Conservation (phyloP, 2,888 invertebrate genomes). For the Melolontha melolontha region DNA sequence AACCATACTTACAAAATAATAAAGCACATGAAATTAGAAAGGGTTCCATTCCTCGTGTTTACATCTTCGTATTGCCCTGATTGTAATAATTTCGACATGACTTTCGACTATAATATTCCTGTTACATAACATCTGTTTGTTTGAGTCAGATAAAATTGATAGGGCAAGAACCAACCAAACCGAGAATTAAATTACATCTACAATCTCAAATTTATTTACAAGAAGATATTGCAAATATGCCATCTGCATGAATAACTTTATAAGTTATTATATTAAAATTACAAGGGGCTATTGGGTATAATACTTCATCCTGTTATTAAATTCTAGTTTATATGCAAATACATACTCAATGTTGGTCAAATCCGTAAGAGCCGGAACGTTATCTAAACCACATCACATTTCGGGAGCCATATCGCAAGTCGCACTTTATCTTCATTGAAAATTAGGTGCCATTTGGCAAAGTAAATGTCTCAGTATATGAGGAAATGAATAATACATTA, state of each 20-base stretch:
- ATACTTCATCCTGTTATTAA: conserved; percentile 21
- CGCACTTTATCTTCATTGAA: conserved; percentile 27
- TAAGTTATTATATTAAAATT: conserved; percentile 25
- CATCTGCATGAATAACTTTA: too few species aligned
- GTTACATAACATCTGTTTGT: too few species aligned
- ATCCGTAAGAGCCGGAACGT: conserved; percentile 1
- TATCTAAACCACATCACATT: conserved; percentile 6
- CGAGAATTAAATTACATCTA: too few species aligned
- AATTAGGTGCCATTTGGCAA: conserved; percentile 28
- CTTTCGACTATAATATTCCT: too few species aligned
- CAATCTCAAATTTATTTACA: too few species aligned
- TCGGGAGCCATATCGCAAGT: conserved; percentile 17
- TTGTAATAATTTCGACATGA: too few species aligned
- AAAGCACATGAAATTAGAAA: too few species aligned
- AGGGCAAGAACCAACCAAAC: too few species aligned
- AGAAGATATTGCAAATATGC: background rate
- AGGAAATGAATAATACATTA: conserved; percentile 30
- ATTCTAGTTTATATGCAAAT: conserved; percentile 37
- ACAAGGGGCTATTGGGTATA: conserved; percentile 4
- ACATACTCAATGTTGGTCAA: conserved; percentile 17
- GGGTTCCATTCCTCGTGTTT: too few species aligned
- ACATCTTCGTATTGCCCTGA: too few species aligned
- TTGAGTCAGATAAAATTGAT: too few species aligned
- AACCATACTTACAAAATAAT: too few species aligned
- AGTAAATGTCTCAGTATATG: conserved; percentile 3